A percentile compares a stretch with the other conserved stretches of the same genome.
phyloP scores from a whole-genome alignment of 2,113 vertebrate species.

The Apeltes quadracus region DNA sequence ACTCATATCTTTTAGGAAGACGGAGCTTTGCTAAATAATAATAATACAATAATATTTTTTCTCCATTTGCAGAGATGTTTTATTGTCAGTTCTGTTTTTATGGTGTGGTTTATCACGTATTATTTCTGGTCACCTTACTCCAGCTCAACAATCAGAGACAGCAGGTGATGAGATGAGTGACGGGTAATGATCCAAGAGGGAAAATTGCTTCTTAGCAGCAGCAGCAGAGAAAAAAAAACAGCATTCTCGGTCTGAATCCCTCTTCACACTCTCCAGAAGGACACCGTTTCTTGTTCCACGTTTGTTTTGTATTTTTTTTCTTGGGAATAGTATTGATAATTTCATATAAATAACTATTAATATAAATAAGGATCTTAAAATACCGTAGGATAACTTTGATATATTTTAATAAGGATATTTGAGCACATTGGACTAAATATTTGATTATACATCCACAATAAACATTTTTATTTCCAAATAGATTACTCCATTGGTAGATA shows the following conservation, averaged over 20 bases:
- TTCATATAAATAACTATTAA: neutral
- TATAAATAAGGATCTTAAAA: neutral
- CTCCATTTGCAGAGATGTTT: neutral
- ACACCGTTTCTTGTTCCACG: neutral
- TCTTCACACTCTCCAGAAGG: neutral
- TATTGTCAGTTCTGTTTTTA: neutral
- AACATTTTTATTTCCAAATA: neutral
- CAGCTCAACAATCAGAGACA: conserved; percentile 34
- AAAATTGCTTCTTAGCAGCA: conserved; percentile 44
- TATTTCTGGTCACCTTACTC: conserved; percentile 28
- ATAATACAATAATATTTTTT: neutral
- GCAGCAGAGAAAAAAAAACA: conserved; percentile 21
- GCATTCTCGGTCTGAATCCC: neutral
- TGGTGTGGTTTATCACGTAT: conserved; percentile 10
- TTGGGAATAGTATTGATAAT: too few relatives aligned
- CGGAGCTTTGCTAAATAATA: neutral
- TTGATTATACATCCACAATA: neutral
- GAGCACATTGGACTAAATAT: neutral
- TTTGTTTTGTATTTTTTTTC: neutral
- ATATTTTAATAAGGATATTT: neutral
- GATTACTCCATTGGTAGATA: neutral
- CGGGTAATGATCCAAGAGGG: conserved; percentile 64
- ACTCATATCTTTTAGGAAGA: neutral
- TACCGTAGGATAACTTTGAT: neutral
- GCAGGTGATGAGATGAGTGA: conserved; percentile 55